Evolutionary conservation across 2,113 vertebrate genomes (phyloP).

Genomic region (Dipodomys spectabilis): DNA sequence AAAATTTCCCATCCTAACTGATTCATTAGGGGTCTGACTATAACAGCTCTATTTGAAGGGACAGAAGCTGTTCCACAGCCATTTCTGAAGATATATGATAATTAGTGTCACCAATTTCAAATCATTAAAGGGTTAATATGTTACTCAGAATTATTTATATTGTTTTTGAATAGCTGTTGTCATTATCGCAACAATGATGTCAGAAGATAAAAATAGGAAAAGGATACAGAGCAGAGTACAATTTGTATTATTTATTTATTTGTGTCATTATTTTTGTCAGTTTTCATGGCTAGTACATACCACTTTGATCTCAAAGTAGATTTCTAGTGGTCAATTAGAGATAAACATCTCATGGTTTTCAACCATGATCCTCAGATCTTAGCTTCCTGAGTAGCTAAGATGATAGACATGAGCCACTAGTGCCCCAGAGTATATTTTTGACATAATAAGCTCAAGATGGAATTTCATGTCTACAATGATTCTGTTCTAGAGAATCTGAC

Average conservation of each 20-base stretch:
- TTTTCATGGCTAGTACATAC: too few relatives aligned
- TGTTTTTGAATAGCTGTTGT: neutral
- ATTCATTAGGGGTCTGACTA: neutral
- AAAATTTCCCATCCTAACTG: neutral
- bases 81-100: neutral
- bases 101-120: conserved; percentile 25
- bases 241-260: neutral
- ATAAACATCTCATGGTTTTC: too few relatives aligned
- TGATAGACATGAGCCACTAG: too few relatives aligned
- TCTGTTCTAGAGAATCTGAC: neutral
- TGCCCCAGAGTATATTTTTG: too few relatives aligned
- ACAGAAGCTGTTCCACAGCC: neutral
- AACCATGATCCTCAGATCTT: too few relatives aligned
- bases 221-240: neutral
- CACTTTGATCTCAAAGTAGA: too few relatives aligned
- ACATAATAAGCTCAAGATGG: neutral
- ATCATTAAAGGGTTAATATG: neutral
- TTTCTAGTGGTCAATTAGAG: too few relatives aligned
- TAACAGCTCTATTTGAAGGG: neutral
- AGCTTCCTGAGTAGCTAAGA: too few relatives aligned
- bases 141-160: conserved; percentile 4
- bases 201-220: conserved; percentile 9
- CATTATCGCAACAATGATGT: conserved; percentile 19
- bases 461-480: conserved; percentile 34
- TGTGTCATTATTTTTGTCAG: too few relatives aligned